Evolutionary conservation across 2,888 invertebrate species (phyloP).

Genomic region (Drosophila borborema): DNA sequence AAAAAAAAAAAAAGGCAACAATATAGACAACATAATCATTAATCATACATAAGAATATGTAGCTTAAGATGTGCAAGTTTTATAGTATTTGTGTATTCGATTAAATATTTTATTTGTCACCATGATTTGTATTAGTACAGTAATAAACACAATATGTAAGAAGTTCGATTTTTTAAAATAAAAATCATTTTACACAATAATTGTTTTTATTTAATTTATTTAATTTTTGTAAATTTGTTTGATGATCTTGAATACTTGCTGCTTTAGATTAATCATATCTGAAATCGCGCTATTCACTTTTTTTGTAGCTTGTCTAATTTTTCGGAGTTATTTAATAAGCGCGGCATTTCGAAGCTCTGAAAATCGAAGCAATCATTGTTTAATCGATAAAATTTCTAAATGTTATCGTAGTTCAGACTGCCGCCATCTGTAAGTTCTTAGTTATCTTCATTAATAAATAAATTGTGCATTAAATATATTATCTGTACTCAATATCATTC

Average conservation of each 20-base stretch:
- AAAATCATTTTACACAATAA: slow-evolving; percentile 35
- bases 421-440: neutral
- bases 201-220: too few species aligned
- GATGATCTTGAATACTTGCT: too few species aligned
- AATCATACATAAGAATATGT: slow-evolving; percentile 43
- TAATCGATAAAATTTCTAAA: slow-evolving; percentile 1
- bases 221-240: neutral
- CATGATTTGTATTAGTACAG: slow-evolving; percentile 31
- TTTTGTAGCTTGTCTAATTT: neutral
- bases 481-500: neutral
- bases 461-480: neutral
- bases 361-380: neutral
- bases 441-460: neutral
- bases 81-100: slow-evolving; percentile 38
- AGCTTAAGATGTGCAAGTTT: slow-evolving; percentile 37
- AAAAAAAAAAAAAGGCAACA: neutral
- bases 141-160: slow-evolving; percentile 38
- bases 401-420: neutral
- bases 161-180: slow-evolving; percentile 49
- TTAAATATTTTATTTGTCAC: slow-evolving; percentile 33
- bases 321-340: neutral
- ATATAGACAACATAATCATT: slow-evolving; percentile 12
- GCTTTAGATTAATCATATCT: too few species aligned
- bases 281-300: too few species aligned
- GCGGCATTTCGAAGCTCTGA: neutral